phyloP scores from a whole-genome alignment of 2,113 vertebrate genomes.

The Lophura nycthemera region DNA sequence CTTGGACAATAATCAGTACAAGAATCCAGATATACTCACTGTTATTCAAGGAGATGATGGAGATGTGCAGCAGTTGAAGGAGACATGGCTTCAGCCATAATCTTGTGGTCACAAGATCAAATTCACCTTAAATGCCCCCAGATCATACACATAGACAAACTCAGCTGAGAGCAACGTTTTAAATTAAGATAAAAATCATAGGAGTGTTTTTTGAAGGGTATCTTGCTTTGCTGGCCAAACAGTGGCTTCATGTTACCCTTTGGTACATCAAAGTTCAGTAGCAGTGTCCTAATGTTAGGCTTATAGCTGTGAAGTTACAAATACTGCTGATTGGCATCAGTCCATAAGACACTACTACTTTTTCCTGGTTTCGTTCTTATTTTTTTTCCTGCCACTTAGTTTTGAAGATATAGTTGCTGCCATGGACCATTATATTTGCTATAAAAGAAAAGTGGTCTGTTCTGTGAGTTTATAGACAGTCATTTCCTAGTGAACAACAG shows the following conservation, averaged over 20 bases:
- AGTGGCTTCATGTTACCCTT: not conserved
- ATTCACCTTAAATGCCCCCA: not conserved
- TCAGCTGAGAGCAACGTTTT: not conserved
- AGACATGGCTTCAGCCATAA: not conserved
- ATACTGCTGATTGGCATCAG: rapidly evolving
- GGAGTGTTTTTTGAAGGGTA: not conserved
- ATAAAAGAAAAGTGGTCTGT: not conserved
- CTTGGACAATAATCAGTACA: not conserved
- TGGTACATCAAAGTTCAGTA: not conserved
- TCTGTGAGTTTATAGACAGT: not conserved
- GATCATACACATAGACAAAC: not conserved
- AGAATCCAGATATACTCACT: not conserved
- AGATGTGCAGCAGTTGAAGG: not conserved
- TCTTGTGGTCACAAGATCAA: not conserved
- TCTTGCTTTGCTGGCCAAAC: not conserved
- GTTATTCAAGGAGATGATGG: not conserved
- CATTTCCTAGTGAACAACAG: not conserved
- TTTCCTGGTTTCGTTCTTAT: not conserved
- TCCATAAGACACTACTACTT: not conserved
- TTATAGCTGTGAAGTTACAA: not conserved
- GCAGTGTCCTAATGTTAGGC: not conserved
- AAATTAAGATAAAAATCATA: not conserved
- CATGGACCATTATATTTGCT: not conserved
- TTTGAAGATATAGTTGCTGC: not conserved
- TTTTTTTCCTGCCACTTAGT: not conserved